Conservation (phyloP, 2,797 vertebrate genomes). For the Phrynocephalus forsythii region DNA sequence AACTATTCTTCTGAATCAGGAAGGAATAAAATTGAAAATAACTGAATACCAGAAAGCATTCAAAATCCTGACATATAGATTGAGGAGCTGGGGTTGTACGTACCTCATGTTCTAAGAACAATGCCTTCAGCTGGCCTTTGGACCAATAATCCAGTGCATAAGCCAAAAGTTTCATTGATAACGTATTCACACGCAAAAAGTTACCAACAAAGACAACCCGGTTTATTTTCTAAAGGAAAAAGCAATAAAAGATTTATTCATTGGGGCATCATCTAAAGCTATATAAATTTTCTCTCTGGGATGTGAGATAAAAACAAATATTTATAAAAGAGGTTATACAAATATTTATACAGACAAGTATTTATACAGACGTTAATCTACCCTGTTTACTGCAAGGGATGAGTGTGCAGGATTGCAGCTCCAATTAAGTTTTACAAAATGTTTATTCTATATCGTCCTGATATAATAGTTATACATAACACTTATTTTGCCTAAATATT, state of each 20-base stretch:
- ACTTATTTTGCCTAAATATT: neutral
- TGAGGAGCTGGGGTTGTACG: slow-evolving; percentile 18
- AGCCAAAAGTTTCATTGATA: slow-evolving; percentile 87
- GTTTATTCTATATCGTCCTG: neutral
- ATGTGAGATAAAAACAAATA: slow-evolving; percentile 21
- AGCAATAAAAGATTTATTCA: slow-evolving; percentile 44
- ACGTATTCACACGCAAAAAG: slow-evolving; percentile 86
- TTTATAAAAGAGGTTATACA: neutral
- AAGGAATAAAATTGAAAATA: neutral
- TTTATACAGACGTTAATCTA: neutral
- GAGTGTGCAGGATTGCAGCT: neutral
- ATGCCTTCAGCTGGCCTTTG: slow-evolving; percentile 84
- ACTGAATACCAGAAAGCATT: neutral
- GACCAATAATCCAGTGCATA: slow-evolving; percentile 89
- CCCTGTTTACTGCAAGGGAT: neutral
- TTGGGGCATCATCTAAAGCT: slow-evolving; percentile 12
- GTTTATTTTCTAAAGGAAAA: slow-evolving; percentile 82
- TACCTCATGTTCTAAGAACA: slow-evolving; percentile 88
- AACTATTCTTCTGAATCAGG: neutral
- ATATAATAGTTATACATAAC: neutral
- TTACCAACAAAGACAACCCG: slow-evolving; percentile 88
- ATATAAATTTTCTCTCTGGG: slow-evolving; percentile 34
- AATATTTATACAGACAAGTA: no score
- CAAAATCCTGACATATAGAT: neutral
- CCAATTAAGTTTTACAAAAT: neutral